phyloP scores from a whole-genome alignment of 1,140 invertebrate genomes.

The Lepidostoma basale region DNA sequence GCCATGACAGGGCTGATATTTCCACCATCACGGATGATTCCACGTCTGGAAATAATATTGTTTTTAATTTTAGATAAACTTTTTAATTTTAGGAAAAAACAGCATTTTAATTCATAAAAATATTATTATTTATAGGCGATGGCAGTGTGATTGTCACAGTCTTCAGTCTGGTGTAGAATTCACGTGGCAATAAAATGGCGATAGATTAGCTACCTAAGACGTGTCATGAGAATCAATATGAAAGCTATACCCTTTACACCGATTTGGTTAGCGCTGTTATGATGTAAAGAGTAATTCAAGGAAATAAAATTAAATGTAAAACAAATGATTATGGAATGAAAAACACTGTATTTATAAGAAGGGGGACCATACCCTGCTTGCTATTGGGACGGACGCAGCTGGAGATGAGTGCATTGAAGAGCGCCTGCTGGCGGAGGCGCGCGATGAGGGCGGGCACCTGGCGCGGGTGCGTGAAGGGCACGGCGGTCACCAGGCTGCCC shows the following conservation, averaged over 20 bases:
- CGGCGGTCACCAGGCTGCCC: conserved; percentile 79
- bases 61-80: conserved; percentile 44
- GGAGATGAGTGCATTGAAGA: conserved; percentile 87
- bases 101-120: no score
- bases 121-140: not conserved
- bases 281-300: no score
- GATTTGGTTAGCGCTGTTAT: no score
- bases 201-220: no score
- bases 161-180: no score
- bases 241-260: no score
- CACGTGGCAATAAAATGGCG: no score
- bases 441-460: conserved; percentile 90
- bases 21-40: conserved; percentile 89
- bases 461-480: conserved; percentile 92
- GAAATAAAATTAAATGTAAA: no score
- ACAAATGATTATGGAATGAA: no score
- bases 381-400: conserved; percentile 84
- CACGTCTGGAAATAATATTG: conserved; percentile 64
- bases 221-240: no score
- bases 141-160: no score
- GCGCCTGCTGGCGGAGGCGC: conserved; percentile 84
- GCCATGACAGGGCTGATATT: conserved; percentile 85
- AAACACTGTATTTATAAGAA: not conserved
- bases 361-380: conserved; percentile 66
- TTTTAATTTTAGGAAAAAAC: not conserved